Percentiles rank a stretch among this genome's conserved stretches.
These are phyloP conservation scores for Patiria pectinifera DNA, from an alignment of 53 echinoderm and acorn worm genomes.

Conservation along the genomic window DNA sequence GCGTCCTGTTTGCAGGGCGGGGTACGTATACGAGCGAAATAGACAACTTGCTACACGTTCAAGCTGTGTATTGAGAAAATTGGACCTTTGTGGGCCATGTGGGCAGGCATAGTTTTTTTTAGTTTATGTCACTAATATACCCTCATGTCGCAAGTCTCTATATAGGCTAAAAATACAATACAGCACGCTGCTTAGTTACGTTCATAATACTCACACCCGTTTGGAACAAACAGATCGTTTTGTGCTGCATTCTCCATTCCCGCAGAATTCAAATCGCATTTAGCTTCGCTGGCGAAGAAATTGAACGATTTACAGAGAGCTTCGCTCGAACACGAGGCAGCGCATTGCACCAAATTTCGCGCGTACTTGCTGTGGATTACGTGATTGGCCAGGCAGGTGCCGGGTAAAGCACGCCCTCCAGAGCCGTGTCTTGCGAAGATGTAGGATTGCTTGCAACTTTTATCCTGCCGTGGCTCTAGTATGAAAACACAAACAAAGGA, in stretches of 20 bases:
- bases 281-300: not conserved
- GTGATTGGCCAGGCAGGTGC: not conserved
- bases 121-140: no score
- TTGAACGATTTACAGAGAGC: not conserved
- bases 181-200: not conserved
- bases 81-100: no score
- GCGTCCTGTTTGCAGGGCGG: no score
- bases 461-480: not conserved
- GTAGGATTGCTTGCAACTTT: not conserved
- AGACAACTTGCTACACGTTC: no score
- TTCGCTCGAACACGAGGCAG: not conserved
- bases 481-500: no score
- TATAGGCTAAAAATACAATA: no score
- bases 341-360: not conserved
- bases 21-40: no score
- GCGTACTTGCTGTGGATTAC: not conserved
- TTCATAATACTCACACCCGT: not conserved
- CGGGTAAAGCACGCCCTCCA: not conserved
- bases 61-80: no score
- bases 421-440: not conserved
- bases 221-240: not conserved
- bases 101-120: no score
- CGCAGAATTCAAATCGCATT: not conserved
- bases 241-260: not conserved
- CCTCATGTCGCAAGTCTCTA: no score